Conservation (phyloP, 2,797 vertebrate species). For the Pangasius larnaudii region DNA sequence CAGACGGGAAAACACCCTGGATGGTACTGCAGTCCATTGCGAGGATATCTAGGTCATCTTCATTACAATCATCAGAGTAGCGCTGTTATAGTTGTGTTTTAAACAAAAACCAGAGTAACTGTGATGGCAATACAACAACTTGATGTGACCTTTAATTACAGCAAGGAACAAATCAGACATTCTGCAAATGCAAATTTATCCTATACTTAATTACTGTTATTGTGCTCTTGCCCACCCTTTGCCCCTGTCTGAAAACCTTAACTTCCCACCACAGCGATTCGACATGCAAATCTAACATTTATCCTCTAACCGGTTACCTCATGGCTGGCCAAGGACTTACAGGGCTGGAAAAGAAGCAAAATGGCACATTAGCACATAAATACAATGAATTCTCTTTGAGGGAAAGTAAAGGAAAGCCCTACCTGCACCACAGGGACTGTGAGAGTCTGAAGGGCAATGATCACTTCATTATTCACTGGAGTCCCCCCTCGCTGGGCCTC, state of each 20-base stretch:
- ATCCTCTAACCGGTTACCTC: slow-evolving; percentile 49
- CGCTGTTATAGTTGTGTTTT: background rate
- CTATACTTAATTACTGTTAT: background rate
- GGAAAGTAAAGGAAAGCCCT: slow-evolving; percentile 37
- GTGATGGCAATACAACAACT: background rate
- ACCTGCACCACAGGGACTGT: slow-evolving; percentile 52
- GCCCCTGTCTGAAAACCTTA: background rate
- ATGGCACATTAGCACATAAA: slow-evolving; percentile 67
- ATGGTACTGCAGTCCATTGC: background rate
- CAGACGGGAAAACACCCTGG: background rate
- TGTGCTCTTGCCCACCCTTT: background rate
- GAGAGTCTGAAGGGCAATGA: slow-evolving; percentile 37
- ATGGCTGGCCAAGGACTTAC: slow-evolving; percentile 25
- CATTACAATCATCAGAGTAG: background rate
- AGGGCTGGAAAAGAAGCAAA: slow-evolving; percentile 43
- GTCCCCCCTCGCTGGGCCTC: slow-evolving; percentile 45
- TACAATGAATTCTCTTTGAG: slow-evolving; percentile 48
- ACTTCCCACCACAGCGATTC: background rate
- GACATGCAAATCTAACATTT: slow-evolving; percentile 44
- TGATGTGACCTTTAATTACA: background rate
- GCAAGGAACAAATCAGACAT: background rate
- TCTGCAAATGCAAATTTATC: background rate
- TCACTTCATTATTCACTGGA: slow-evolving; percentile 54
- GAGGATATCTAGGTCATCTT: background rate
- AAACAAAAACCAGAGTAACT: background rate